Evolutionary conservation across 53 echinoderm and acorn worm genomes (phyloP).

Genomic region (Temnopleurus reevesii): DNA sequence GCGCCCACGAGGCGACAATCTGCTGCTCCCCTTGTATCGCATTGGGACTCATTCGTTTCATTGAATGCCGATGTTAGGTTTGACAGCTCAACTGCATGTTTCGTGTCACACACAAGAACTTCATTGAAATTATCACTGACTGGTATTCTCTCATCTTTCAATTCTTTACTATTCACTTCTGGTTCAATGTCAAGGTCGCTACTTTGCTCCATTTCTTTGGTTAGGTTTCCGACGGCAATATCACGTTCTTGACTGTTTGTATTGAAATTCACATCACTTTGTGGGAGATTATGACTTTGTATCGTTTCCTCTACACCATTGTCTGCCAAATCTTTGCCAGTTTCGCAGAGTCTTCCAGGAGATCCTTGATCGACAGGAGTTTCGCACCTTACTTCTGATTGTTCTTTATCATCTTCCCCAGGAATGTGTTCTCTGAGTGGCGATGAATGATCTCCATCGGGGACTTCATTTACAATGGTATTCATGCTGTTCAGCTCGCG

Average conservation of each 20-base stretch:
- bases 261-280: not conserved
- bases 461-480: not conserved
- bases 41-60: not conserved
- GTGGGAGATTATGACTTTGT: not conserved
- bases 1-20: no score
- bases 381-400: not conserved
- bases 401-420: not conserved
- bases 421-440: not conserved
- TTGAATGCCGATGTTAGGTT: not conserved
- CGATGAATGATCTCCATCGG: not conserved
- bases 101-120: not conserved
- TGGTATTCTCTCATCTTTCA: not conserved
- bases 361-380: not conserved
- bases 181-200: not conserved
- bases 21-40: not conserved
- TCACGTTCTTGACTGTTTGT: not conserved
- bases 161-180: not conserved
- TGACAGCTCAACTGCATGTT: not conserved
- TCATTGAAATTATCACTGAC: not conserved
- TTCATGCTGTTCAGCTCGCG: not conserved
- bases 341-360: not conserved
- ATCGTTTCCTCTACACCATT: not conserved
- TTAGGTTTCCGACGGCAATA: not conserved
- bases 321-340: no score
- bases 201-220: not conserved